These are phyloP conservation scores for Rattus rattus DNA, from an alignment of 2,113 vertebrate genomes.

Conservation along the genomic window DNA sequence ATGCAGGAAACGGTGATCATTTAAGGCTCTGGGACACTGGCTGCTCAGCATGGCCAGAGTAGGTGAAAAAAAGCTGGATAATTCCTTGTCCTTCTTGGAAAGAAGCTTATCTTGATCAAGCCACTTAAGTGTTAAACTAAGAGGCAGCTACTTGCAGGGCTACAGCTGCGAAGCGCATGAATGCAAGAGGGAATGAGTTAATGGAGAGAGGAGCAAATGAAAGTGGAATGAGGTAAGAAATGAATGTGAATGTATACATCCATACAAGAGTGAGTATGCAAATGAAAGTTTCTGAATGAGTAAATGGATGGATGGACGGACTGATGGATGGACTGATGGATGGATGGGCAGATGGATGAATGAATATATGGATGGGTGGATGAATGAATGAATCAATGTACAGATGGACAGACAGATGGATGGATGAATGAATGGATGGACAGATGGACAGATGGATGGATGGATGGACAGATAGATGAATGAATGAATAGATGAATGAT, in stretches of 20 bases:
- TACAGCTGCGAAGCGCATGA: background rate
- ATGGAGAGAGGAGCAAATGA: background rate
- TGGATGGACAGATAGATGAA: too few species aligned
- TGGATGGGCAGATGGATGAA: background rate
- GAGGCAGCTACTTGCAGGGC: background rate
- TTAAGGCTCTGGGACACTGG: background rate
- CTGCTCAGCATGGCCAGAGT: background rate
- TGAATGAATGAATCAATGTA: background rate
- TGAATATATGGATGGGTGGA: too few species aligned
- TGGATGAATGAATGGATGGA: too few species aligned
- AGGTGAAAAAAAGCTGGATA: background rate
- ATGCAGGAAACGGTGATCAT: rapidly evolving
- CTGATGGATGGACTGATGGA: too few species aligned
- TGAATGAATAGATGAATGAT: too few species aligned
- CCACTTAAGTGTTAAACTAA: background rate
- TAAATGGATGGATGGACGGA: background rate
- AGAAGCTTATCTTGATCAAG: background rate
- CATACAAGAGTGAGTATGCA: background rate
- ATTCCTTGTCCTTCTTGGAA: background rate
- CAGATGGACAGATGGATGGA: too few species aligned
- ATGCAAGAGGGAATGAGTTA: background rate
- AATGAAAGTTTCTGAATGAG: background rate
- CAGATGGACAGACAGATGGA: background rate
- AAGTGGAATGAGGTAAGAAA: background rate
- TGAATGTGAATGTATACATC: background rate